Evolutionary conservation across 2,888 invertebrate genomes (phyloP), one percentile per base, ranked within the genome.

Genomic region (Pedicia rivosa): DNA sequence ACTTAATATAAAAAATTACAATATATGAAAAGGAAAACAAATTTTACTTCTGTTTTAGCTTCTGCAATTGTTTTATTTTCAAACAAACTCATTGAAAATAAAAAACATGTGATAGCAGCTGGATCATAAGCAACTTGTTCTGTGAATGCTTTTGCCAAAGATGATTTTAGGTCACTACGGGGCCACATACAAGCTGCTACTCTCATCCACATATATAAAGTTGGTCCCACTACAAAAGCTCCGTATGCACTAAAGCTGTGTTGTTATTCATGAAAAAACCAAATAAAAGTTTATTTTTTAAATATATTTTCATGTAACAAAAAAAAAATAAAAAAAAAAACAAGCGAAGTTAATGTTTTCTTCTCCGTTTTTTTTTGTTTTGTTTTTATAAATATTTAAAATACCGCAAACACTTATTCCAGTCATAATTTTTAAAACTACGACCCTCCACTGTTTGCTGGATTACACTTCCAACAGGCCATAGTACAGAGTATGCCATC

Each of bases 141-240:
- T 40, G 58, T 58, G 37, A 59, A 45, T 47, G 62, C 62, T 47
- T 62, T 62, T 42, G 56, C 55, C n/a, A 62, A 39, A 35, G 61
- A 61, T 31, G 60, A 58, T 41, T 49, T 57, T 29, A 62, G 52
- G 41, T 58, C 57, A 19, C 53, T 55, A 25, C 52, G 50, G 10
- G 61, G 61, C 62, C 61, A 62, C 57, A 60, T 57, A 25, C 59
- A 59, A 31, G 69, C 64, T 15, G 75, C 72, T 39, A 75, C 53
- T 49, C 68, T 66, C 44, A 80, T 63, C 77, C 77, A 78, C 13
- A 65, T 61, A 49, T 72, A 76, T 10, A 77, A 55, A n/a, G 74
- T 72, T 2, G 78, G 78, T 2, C 77, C 78, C 43, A 72, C 72
- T 50, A 72, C 72, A 35, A 70, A 63, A 26, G 69, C 67, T 19